Evolutionary conservation across 2,113 vertebrate genomes (phyloP).

Genomic region (Myotis yumanensis): DNA sequence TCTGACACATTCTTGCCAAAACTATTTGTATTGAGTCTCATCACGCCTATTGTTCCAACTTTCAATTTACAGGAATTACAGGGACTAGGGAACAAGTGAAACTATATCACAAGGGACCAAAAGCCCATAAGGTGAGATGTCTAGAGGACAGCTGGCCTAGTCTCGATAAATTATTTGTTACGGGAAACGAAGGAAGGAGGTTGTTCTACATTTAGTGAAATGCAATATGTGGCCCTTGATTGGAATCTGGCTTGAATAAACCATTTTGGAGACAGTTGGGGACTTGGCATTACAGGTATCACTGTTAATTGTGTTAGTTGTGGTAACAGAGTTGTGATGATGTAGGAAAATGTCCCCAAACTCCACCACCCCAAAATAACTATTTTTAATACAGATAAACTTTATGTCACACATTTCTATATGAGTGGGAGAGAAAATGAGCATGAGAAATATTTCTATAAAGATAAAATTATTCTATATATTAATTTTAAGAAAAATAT

Average conservation of each 20-base stretch:
- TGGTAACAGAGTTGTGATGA: neutral
- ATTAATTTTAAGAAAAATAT: neutral
- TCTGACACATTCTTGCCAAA: neutral
- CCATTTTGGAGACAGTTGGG: neutral
- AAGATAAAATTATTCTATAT: neutral
- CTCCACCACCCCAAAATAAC: neutral
- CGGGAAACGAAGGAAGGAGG: neutral
- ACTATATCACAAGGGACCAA: neutral
- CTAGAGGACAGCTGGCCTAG: neutral
- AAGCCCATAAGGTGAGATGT: neutral
- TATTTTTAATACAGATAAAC: neutral
- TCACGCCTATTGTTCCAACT: neutral
- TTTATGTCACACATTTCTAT: neutral
- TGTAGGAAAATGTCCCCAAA: neutral
- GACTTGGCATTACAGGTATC: neutral
- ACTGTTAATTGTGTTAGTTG: conserved; percentile 4
- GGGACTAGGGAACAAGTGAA: neutral
- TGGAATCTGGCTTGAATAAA: neutral
- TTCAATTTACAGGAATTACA: neutral
- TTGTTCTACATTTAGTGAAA: neutral
- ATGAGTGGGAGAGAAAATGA: neutral
- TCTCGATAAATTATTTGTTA: neutral
- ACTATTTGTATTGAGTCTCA: neutral
- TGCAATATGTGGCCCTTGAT: neutral
- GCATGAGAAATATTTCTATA: conserved; percentile 18